phyloP scores from a whole-genome alignment of 2,113 vertebrate genomes.

The Campylomormyrus numenius region DNA sequence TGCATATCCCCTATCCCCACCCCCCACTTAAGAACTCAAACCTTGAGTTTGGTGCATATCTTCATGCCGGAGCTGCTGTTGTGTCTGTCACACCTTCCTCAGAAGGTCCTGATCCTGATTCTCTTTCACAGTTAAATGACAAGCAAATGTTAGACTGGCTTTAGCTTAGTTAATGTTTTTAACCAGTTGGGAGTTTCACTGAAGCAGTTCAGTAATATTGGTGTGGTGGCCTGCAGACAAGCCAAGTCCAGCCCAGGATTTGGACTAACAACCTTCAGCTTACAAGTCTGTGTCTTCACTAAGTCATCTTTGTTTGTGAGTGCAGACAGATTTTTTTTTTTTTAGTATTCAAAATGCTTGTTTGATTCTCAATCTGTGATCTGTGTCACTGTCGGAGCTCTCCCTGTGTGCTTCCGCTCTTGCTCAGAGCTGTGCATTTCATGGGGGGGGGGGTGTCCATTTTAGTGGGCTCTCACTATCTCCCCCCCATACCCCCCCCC shows the following conservation, averaged over 20 bases:
- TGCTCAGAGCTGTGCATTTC: not conserved
- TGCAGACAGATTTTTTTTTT: not conserved
- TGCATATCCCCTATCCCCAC: too few species aligned
- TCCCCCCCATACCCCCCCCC: not conserved
- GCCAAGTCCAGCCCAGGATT: not conserved
- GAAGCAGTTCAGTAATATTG: not conserved
- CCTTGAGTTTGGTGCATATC: not conserved
- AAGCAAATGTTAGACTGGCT: not conserved
- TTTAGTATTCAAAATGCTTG: not conserved
- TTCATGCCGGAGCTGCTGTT: not conserved
- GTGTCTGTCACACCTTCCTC: not conserved
- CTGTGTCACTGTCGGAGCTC: not conserved
- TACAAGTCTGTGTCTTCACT: not conserved
- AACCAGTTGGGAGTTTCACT: not conserved
- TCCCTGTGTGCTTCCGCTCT: not conserved
- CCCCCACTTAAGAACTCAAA: not conserved
- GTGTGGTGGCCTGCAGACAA: not conserved
- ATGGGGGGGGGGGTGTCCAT: not conserved
- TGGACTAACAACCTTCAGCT: not conserved
- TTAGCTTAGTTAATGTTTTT: not conserved
- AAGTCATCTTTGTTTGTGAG: not conserved
- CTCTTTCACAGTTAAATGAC: not conserved
- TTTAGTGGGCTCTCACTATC: not conserved
- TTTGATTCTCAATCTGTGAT: not conserved
- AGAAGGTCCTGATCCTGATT: not conserved